phyloP scores from a whole-genome alignment of 2,113 vertebrate genomes.

The Upupa epops region DNA sequence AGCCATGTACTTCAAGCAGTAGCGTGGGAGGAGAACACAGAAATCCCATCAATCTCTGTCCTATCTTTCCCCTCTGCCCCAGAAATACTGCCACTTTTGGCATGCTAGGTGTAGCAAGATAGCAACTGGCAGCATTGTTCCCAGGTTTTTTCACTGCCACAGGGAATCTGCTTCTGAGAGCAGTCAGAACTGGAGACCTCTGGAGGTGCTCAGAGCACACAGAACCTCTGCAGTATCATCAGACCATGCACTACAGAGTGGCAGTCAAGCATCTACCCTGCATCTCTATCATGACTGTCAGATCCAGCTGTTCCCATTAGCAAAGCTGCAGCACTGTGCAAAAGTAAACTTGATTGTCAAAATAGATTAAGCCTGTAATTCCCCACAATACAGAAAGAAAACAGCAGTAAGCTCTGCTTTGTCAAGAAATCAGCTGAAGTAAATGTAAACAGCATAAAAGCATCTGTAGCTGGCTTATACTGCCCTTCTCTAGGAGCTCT shows the following conservation, averaged over 20 bases:
- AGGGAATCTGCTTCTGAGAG: neutral
- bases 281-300: neutral
- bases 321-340: neutral
- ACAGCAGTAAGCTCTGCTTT: neutral
- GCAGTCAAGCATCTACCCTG: neutral
- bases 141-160: neutral
- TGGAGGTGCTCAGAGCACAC: neutral
- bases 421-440: neutral
- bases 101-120: neutral
- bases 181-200: neutral
- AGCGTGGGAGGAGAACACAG: neutral
- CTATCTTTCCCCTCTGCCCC: neutral
- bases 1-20: neutral
- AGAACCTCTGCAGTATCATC: neutral
- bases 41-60: neutral
- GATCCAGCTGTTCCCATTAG: neutral
- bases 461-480: neutral
- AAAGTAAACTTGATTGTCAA: neutral
- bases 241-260: neutral
- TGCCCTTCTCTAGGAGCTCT: neutral
- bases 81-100: neutral
- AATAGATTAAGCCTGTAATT: neutral
- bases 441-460: neutral
- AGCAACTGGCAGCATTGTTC: neutral
- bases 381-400: neutral